These are phyloP conservation scores for Odontothrips loti DNA, from an alignment of 2,888 invertebrate genomes.

Conservation along the genomic window DNA sequence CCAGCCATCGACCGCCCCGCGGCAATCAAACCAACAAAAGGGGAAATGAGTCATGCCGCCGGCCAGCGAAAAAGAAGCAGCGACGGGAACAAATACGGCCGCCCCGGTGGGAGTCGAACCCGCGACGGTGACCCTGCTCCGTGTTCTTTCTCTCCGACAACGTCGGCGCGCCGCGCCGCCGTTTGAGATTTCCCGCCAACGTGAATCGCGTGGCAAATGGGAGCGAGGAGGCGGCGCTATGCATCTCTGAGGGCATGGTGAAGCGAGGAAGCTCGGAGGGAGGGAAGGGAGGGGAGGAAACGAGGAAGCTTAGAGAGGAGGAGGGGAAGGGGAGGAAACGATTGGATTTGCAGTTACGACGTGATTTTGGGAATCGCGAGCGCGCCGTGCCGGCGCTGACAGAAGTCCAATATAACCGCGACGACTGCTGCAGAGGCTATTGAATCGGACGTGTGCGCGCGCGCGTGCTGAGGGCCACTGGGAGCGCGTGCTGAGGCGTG, in stretches of 20 bases:
- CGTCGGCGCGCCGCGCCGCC: no score
- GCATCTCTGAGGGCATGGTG: background rate
- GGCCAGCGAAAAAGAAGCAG: no score
- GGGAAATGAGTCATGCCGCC: no score
- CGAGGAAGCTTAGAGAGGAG: background rate
- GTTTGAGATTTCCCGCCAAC: no score
- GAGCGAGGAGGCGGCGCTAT: background rate
- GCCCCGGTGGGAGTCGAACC: no score
- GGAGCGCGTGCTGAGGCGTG: no score
- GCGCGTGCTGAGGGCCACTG: no score
- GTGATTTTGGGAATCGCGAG: background rate
- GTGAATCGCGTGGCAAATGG: background rate
- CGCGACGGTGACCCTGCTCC: no score
- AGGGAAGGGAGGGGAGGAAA: background rate
- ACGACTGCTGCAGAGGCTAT: slow-evolving; percentile 1
- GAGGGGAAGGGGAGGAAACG: background rate
- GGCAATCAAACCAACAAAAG: no score
- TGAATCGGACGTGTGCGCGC: background rate
- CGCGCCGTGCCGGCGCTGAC: slow-evolving; percentile 9
- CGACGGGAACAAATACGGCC: no score
- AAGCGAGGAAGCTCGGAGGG: background rate
- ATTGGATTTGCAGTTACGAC: slow-evolving; percentile 13
- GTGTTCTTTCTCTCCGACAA: no score
- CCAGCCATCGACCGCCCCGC: background rate
- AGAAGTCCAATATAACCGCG: slow-evolving; percentile 8